These are phyloP conservation scores for Teleiodes luculella DNA, from an alignment of 2,888 invertebrate species.

Conservation along the genomic window DNA sequence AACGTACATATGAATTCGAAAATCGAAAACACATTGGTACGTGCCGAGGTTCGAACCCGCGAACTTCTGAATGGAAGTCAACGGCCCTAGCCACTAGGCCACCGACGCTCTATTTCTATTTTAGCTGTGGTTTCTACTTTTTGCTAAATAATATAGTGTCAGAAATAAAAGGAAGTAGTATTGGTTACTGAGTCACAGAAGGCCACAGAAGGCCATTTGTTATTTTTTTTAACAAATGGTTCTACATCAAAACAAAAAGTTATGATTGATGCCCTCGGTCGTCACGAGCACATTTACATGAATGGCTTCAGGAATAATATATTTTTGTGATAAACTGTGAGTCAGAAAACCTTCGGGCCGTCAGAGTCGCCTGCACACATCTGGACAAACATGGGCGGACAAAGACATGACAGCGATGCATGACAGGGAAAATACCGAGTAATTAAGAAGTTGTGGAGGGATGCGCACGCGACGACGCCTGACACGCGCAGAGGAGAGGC, in stretches of 20 bases:
- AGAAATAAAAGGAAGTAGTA: too few species aligned
- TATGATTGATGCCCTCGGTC: not conserved
- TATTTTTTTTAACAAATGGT: too few species aligned
- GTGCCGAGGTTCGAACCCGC: too few species aligned
- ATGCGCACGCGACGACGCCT: not conserved
- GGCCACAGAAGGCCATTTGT: too few species aligned
- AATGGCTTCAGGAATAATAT: not conserved
- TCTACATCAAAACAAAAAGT: not conserved
- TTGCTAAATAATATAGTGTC: too few species aligned
- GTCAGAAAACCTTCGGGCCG: not conserved
- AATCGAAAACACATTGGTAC: too few species aligned
- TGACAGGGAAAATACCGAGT: conserved; percentile 38
- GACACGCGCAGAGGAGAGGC: not conserved
- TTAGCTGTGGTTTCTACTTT: too few species aligned
- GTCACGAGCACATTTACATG: not conserved
- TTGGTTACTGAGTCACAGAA: too few species aligned
- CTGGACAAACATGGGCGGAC: conserved; percentile 5
- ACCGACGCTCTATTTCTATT: too few species aligned
- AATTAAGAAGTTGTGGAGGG: conserved; percentile 36
- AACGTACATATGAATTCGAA: too few species aligned
- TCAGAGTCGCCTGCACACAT: not conserved
- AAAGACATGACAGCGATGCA: conserved; percentile 29
- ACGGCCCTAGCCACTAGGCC: too few species aligned
- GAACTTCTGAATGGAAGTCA: too few species aligned
- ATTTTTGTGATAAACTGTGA: not conserved